phyloP scores from a whole-genome alignment of 2,113 vertebrate genomes.

The zebrafish (Danio rerio) region GRCz12tu NC_133190.1:14404501-14405000 shows the following conservation, averaged over 20 bases:
- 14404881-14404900: not conserved
- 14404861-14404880: no score
- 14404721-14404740: not conserved
- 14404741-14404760: not conserved
- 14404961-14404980: not conserved
- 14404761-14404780: conserved; percentile 25
- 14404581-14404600: not conserved
- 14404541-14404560: not conserved
- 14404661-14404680: conserved; percentile 65
- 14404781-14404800: not conserved
- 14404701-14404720: conserved; percentile 49
- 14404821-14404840: not conserved
- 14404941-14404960: not conserved
- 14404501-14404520: not conserved
- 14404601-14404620: not conserved
- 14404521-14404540: not conserved
- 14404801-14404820: not conserved
- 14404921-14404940: not conserved
- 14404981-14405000: not conserved
- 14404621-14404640: not conserved
- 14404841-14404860: not conserved
- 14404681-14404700: conserved; percentile 54
- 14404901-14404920: not conserved
- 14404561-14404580: not conserved
- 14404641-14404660: conserved; percentile 7